Conservation (phyloP, 2,888 invertebrate genomes). For the Meandrusa payeni region DNA sequence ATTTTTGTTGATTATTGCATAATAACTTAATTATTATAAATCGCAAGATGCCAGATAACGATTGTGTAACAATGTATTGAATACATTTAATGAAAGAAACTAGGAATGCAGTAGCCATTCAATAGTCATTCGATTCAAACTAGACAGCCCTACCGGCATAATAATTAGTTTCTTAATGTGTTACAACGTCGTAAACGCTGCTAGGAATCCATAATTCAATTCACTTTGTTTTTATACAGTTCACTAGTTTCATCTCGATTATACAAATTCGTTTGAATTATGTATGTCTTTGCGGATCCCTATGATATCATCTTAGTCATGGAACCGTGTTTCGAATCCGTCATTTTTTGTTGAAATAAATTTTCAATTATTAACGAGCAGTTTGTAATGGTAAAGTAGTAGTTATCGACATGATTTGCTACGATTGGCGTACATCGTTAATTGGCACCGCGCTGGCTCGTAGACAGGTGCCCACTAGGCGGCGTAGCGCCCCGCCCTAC, state of each 20-base stretch:
- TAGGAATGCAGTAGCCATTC: constrained; percentile 20
- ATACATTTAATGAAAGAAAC: constrained; percentile 20
- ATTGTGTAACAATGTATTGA: constrained; percentile 9
- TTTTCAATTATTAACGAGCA: background rate
- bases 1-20: too few species aligned
- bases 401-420: constrained; percentile 12
- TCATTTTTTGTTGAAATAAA: constrained; percentile 1
- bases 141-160: constrained; percentile 19
- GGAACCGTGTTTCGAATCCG: background rate
- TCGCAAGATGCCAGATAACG: constrained; percentile 8
- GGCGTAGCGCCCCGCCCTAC: constrained; percentile 18
- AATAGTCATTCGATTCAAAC: constrained; percentile 10
- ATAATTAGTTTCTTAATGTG: constrained; percentile 22
- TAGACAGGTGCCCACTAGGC: background rate
- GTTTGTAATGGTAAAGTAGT: background rate
- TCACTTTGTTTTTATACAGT: constrained; percentile 13
- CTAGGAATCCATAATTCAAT: constrained; percentile 15
- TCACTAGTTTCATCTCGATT: constrained; percentile 6
- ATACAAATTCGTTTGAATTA: constrained; percentile 13
- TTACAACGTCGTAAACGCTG: constrained; percentile 15
- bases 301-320: background rate
- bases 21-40: constrained; percentile 9
- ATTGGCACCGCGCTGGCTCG: background rate
- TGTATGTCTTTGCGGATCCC: background rate
- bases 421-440: constrained; percentile 16